These are phyloP conservation scores for Fulmarus glacialis DNA, from an alignment of 2,113 vertebrate genomes.

Conservation along the genomic window DNA sequence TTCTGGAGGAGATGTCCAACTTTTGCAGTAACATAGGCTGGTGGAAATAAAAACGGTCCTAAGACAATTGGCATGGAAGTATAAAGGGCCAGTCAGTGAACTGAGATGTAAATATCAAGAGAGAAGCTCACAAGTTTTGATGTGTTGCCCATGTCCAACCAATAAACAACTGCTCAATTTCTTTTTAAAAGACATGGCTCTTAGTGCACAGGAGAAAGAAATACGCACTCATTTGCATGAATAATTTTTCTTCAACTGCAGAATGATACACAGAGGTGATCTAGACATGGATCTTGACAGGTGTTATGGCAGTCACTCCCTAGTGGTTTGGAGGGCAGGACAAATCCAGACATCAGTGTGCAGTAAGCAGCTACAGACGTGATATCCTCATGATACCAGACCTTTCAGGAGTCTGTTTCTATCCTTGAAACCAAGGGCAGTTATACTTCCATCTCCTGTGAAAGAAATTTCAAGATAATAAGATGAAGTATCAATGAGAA, in stretches of 20 bases:
- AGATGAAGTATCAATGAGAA: not conserved
- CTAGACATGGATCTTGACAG: not conserved
- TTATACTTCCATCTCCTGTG: not conserved
- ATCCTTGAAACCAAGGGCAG: not conserved
- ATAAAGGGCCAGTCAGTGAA: not conserved
- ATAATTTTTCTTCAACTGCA: not conserved
- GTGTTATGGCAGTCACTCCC: not conserved
- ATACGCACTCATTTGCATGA: not conserved
- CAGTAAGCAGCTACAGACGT: rapidly evolving
- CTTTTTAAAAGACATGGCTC: not conserved
- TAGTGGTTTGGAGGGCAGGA: not conserved
- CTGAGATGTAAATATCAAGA: not conserved
- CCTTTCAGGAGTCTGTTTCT: not conserved
- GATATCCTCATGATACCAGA: not conserved
- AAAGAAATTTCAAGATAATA: not conserved
- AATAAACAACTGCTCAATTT: not conserved
- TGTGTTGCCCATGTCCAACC: not conserved
- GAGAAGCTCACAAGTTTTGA: not conserved
- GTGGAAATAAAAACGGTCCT: not conserved
- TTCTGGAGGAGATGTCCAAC: not conserved
- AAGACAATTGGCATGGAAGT: not conserved
- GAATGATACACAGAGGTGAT: not conserved
- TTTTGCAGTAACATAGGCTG: not conserved
- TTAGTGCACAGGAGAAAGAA: not conserved
- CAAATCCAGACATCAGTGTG: not conserved